Conservation (phyloP, 2,113 vertebrate species). For the Sinocyclocheilus anophthalmus region DNA sequence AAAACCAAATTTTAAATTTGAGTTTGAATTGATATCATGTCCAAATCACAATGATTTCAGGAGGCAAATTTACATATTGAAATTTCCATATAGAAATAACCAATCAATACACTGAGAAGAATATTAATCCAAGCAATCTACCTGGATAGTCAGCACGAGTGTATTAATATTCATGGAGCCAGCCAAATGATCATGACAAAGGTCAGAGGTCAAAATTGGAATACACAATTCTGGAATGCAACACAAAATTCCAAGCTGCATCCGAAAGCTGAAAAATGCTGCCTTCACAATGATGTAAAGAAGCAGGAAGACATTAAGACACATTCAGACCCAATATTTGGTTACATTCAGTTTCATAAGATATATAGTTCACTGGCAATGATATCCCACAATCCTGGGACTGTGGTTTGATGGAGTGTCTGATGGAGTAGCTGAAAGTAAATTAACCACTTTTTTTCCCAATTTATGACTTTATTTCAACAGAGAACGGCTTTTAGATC, state of each 20-base stretch:
- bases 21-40: not conserved
- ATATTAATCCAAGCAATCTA: not conserved
- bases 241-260: not conserved
- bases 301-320: not conserved
- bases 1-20: not conserved
- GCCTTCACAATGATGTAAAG: not conserved
- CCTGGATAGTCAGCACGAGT: not conserved
- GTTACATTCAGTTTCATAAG: not conserved
- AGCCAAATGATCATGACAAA: conserved; percentile 31
- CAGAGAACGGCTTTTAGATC: not conserved
- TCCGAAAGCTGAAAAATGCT: not conserved
- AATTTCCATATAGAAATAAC: not conserved
- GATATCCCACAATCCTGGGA: not conserved
- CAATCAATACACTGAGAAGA: not conserved
- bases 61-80: not conserved
- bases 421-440: not conserved
- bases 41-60: not conserved
- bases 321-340: not conserved
- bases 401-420: not conserved
- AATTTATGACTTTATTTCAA: not conserved
- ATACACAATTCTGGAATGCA: not conserved
- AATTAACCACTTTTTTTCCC: not conserved
- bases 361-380: not conserved
- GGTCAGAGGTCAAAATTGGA: conserved; percentile 21
- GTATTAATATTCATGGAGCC: not conserved